Evolutionary conservation across 2,888 invertebrate genomes (phyloP), one percentile per base, ranked within the genome.

Genomic region (Chloroclysta siterata): DNA sequence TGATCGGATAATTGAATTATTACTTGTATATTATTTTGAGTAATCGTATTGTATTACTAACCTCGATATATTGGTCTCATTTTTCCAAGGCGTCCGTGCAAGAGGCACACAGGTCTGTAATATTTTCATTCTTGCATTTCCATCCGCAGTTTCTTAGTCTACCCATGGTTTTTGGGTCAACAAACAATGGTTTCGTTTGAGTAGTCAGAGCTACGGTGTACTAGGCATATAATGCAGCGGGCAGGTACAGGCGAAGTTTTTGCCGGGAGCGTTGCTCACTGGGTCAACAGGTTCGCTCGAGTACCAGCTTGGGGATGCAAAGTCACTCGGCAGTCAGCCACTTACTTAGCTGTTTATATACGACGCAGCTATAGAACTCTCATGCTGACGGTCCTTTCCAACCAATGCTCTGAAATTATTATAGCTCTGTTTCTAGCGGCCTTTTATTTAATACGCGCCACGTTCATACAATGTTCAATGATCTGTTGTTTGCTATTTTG

Each of bases 211-310:
- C 72, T 72, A 65, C 66, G 65, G 71, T 68, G 73, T 78, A 79
- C 79, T 77, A 80, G 77, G 78, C 66, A 80, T 80, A 80, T 69
- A 76, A 73, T 72, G 78, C 74, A 76, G 79, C 82, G 82, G 82
- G 83, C 82, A 87, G 85, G 84, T 86, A 80, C 75, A 78, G 78
- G 77, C 76, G 76, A 83, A 87, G 83, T 83, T 85, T 83, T 80
- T 79, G 85, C 88, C 84, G 79, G 80, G 71, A 85, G 86, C 88
- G 78, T 72, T 81, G 81, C 82, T 73, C 83, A 89, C 81, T 90
- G 81, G 90, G 90, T 91, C 90, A 90, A 91, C 85, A 88, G 84
- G 86, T 84, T 85, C 79, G 77, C 82, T 87, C 76, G 76, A 88
- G 88, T 79, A 81, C 80, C 82, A 84, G 82, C 83, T 81, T 80